Evolutionary conservation across 1,140 invertebrate species (phyloP).

Genomic region (Chionoecetes opilio): DNA sequence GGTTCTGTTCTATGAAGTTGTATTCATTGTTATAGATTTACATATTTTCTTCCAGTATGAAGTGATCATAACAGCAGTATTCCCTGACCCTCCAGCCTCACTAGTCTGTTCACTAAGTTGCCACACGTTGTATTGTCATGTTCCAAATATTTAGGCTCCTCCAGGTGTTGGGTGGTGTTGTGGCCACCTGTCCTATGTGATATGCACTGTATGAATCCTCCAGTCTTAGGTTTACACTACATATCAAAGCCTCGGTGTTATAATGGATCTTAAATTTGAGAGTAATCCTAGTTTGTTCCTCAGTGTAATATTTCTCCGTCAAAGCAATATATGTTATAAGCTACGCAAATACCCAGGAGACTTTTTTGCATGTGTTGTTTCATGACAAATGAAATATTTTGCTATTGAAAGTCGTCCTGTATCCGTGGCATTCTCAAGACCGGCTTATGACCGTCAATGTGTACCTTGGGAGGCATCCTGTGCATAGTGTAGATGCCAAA

Average conservation of each 20-base stretch:
- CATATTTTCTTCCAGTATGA: slow-evolving; percentile 6
- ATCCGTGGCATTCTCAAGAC: neutral
- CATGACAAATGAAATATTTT: neutral
- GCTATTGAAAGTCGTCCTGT: no score
- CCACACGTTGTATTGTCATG: neutral
- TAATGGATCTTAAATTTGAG: neutral
- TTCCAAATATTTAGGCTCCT: neutral
- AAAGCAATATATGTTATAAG: neutral
- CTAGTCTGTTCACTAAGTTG: neutral
- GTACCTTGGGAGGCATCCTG: neutral
- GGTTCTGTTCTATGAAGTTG: slow-evolving; percentile 4
- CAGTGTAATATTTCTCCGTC: neutral
- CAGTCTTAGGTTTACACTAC: neutral
- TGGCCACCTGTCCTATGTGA: neutral
- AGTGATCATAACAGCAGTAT: slow-evolving; percentile 20
- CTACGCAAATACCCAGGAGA: neutral
- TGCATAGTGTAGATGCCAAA: neutral
- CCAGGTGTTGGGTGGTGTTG: neutral
- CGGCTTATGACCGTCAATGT: neutral
- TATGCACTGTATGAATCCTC: neutral
- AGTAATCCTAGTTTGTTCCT: neutral
- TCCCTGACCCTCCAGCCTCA: neutral
- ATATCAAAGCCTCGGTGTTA: neutral
- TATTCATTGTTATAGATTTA: slow-evolving; percentile 31
- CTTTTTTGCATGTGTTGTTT: neutral